Percentiles rank a stretch among this genome's conserved stretches.
Evolutionary conservation across 2,797 vertebrate genomes (phyloP).

Genomic region (Neopelma chrysocephalum): DNA sequence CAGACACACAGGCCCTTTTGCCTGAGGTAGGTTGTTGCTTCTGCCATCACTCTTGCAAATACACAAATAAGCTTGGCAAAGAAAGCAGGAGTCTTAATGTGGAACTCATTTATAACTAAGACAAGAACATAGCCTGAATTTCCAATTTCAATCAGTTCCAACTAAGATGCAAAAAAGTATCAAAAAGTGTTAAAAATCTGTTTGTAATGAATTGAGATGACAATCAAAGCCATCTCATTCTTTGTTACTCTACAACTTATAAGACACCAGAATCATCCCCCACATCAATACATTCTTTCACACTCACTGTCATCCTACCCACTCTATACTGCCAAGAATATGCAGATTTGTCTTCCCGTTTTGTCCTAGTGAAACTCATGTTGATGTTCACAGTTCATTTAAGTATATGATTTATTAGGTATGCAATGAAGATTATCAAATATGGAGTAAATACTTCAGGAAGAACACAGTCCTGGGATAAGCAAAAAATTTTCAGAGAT

Average conservation of each 20-base stretch:
- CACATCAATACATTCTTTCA: background rate
- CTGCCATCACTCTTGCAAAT: slow-evolving; percentile 12
- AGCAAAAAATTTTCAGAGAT: background rate
- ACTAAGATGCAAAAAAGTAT: background rate
- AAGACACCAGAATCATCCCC: slow-evolving; percentile 9
- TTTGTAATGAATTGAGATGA: background rate
- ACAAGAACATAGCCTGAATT: background rate
- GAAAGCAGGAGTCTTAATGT: background rate
- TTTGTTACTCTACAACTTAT: slow-evolving; percentile 8
- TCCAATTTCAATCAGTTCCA: background rate
- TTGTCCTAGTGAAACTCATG: background rate
- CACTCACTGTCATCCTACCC: slow-evolving; percentile 13
- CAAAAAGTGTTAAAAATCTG: background rate
- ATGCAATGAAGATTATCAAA: background rate
- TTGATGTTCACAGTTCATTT: slow-evolving; percentile 19
- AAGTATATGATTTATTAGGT: background rate
- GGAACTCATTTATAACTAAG: background rate
- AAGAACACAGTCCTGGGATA: background rate
- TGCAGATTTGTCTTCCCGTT: background rate
- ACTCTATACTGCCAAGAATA: slow-evolving; percentile 7
- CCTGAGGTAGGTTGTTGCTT: slow-evolving; percentile 4
- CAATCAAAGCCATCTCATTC: background rate
- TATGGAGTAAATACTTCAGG: background rate
- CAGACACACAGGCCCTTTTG: slow-evolving; percentile 22
- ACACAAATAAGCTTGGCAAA: background rate